Conservation (phyloP, 2,888 invertebrate species). For the Monochamus alternatus region DNA sequence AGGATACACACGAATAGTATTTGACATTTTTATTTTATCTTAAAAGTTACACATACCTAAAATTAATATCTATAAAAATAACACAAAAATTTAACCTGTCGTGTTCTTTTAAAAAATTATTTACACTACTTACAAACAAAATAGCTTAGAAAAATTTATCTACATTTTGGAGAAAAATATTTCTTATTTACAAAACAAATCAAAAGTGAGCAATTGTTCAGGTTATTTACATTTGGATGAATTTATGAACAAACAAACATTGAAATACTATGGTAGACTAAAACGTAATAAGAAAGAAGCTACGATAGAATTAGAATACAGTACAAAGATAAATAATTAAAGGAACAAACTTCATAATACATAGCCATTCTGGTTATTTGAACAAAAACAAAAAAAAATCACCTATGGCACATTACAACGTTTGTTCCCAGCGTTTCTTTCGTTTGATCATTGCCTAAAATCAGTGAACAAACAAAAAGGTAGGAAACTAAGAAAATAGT, state of each 20-base stretch:
- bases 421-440: conserved; percentile 22
- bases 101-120: conserved; percentile 45
- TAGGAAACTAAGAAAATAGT: conserved; percentile 49
- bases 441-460: background rate
- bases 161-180: conserved; percentile 44
- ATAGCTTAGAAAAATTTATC: conserved; percentile 46
- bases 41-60: conserved; percentile 33
- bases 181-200: conserved; percentile 36
- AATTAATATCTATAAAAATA: conserved; percentile 44
- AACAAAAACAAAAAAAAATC: conserved; percentile 47
- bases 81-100: conserved; percentile 53
- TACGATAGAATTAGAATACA: conserved; percentile 21
- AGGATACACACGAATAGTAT: background rate
- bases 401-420: conserved; percentile 30
- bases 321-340: conserved; percentile 34
- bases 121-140: conserved; percentile 55
- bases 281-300: conserved; percentile 53
- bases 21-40: conserved; percentile 36
- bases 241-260: conserved; percentile 44
- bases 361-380: conserved; percentile 21
- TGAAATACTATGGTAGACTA: conserved; percentile 46
- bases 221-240: conserved; percentile 60
- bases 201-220: conserved; percentile 64
- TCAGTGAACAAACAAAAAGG: conserved; percentile 10
- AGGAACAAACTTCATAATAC: conserved; percentile 23